A percentile compares a stretch with the other conserved stretches of the same genome.
Evolutionary conservation across 2,888 invertebrate species (phyloP).

Genomic region (Sarcophaga subvicina): DNA sequence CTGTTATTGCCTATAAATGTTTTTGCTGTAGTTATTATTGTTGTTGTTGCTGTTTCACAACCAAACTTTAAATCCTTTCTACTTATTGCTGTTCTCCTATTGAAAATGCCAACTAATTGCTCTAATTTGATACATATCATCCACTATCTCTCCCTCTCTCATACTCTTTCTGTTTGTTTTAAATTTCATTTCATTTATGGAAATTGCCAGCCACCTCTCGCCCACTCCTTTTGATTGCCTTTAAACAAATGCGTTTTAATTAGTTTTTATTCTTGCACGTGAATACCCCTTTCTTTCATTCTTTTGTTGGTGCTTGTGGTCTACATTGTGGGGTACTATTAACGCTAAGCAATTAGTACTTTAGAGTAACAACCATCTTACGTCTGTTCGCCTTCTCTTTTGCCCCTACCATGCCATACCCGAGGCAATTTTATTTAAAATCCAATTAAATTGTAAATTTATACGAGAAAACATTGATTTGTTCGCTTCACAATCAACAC

Average conservation of each 20-base stretch:
- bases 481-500: conserved; percentile 32
- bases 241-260: conserved; percentile 35
- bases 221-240: not conserved
- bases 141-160: not conserved
- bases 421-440: conserved; percentile 4
- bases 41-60: conserved; percentile 30
- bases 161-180: conserved; percentile 18
- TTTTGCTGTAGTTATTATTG: not conserved
- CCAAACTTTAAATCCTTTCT: conserved; percentile 60
- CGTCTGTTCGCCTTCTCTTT: not conserved
- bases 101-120: conserved; percentile 69
- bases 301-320: not conserved
- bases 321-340: not conserved
- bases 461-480: conserved; percentile 17
- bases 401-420: not conserved
- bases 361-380: not conserved
- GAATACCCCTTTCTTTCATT: not conserved
- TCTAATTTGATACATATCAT: conserved; percentile 53
- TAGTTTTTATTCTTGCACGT: conserved; percentile 19
- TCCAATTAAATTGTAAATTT: conserved; percentile 50
- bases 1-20: conserved; percentile 1
- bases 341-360: conserved; percentile 49
- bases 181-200: conserved; percentile 21
- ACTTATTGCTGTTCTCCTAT: conserved; percentile 56
- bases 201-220: conserved; percentile 25